Percentiles rank a stretch among this genome's conserved stretches.
phyloP scores from a whole-genome alignment of 2,797 vertebrate genomes.

The Sitta carolinensis region DNA sequence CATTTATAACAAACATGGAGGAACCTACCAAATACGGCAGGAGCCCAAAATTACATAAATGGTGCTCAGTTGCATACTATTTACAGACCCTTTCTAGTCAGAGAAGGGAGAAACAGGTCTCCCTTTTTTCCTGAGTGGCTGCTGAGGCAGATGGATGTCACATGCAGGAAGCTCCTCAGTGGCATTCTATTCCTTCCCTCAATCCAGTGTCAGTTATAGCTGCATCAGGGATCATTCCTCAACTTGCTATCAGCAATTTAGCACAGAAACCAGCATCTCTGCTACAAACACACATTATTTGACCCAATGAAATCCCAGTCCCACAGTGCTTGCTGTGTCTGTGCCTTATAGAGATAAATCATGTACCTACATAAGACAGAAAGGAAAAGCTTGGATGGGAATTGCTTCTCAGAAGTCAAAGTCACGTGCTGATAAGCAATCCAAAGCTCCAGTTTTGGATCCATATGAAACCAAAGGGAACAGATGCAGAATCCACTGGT shows the following conservation, averaged over 20 bases:
- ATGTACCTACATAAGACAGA: neutral
- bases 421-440: neutral
- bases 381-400: neutral
- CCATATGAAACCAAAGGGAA: constrained; percentile 50
- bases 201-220: neutral
- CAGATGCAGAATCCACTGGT: constrained; percentile 65
- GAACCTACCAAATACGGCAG: neutral
- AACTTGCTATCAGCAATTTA: neutral
- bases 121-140: neutral
- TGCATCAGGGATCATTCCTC: neutral
- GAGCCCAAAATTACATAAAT: neutral
- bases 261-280: neutral
- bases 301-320: neutral
- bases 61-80: neutral
- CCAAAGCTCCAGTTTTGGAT: constrained; percentile 49
- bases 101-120: neutral
- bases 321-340: neutral
- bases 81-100: neutral
- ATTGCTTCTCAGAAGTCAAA: neutral
- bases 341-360: neutral
- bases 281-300: neutral
- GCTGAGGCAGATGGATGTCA: neutral
- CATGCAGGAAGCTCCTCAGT: neutral
- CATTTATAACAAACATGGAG: neutral
- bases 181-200: neutral